Conservation (phyloP, 2,797 vertebrate genomes). For the Labroides dimidiatus region DNA sequence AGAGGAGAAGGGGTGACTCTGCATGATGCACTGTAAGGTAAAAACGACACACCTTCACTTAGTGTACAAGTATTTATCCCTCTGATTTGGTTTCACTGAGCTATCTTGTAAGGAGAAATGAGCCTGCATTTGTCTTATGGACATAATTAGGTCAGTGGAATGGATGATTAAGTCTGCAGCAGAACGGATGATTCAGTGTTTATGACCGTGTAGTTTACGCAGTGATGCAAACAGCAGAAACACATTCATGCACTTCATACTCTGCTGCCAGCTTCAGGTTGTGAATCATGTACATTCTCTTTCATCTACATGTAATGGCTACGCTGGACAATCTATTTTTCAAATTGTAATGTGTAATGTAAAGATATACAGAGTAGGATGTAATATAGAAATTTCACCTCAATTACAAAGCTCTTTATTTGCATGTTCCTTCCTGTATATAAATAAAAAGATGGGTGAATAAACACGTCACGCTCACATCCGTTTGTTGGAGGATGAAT, state of each 20-base stretch:
- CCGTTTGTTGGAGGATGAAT: constrained; percentile 36
- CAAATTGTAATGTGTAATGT: constrained; percentile 2
- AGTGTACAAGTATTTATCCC: too few species aligned
- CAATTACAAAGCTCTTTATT: constrained; percentile 17
- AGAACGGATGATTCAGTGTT: constrained; percentile 50
- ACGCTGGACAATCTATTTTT: constrained; percentile 7
- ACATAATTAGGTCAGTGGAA: constrained; percentile 54
- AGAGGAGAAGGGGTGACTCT: neutral
- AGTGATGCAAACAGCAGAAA: constrained; percentile 30
- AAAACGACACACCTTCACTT: constrained; percentile 18
- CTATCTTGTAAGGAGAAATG: constrained; percentile 13
- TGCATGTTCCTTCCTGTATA: neutral
- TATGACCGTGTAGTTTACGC: constrained; percentile 29
- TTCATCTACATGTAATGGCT: constrained; percentile 7
- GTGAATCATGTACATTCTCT: constrained; percentile 24
- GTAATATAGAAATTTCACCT: neutral
- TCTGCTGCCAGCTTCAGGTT: constrained; percentile 17
- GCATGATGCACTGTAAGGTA: constrained; percentile 5
- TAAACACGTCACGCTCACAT: constrained; percentile 9
- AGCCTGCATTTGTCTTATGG: constrained; percentile 37
- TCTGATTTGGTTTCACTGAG: constrained; percentile 20
- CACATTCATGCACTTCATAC: constrained; percentile 17
- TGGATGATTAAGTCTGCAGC: constrained; percentile 52
- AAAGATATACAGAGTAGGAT: neutral
- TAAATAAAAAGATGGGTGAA: constrained; percentile 16